Percentiles rank a stretch among this genome's conserved stretches.
Conservation (phyloP, 2,888 invertebrate genomes). For the Rhamnusium bicolor region DNA sequence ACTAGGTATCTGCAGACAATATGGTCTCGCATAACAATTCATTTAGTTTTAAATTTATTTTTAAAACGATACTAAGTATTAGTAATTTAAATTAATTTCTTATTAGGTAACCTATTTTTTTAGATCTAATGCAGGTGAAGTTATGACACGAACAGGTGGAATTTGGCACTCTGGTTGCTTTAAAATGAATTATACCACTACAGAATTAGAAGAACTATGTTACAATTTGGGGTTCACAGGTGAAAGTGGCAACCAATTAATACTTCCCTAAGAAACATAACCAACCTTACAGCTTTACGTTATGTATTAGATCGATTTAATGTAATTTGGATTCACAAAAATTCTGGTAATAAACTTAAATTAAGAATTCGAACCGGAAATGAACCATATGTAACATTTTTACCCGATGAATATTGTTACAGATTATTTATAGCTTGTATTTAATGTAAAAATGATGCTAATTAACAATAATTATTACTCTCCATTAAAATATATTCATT, state of each 20-base stretch:
- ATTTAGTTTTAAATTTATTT: no score
- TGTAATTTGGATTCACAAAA: slow-evolving; percentile 62
- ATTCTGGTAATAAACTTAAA: slow-evolving; percentile 50
- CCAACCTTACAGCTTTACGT: slow-evolving; percentile 42
- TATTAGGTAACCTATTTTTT: no score
- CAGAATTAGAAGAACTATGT: slow-evolving; percentile 77
- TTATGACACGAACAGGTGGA: slow-evolving; percentile 78
- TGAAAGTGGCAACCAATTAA: slow-evolving; percentile 70
- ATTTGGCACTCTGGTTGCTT: slow-evolving; percentile 84
- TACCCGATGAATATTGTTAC: slow-evolving; percentile 61
- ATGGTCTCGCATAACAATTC: no score
- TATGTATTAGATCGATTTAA: slow-evolving; percentile 61
- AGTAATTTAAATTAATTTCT: no score
- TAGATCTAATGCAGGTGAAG: slow-evolving; percentile 76
- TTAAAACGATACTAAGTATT: no score
- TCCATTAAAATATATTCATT: no score
- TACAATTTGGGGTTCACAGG: slow-evolving; percentile 76
- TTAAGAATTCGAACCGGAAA: slow-evolving; percentile 63
- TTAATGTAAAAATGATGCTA: slow-evolving; percentile 31
- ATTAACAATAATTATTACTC: no score
- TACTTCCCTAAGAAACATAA: slow-evolving; percentile 42
- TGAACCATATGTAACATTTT: slow-evolving; percentile 63
- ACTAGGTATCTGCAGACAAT: no score
- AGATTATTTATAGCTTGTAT: slow-evolving; percentile 65
- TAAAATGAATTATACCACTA: slow-evolving; percentile 72